Evolutionary conservation across 2,113 vertebrate genomes (phyloP).

Genomic region (Monopterus albus): DNA sequence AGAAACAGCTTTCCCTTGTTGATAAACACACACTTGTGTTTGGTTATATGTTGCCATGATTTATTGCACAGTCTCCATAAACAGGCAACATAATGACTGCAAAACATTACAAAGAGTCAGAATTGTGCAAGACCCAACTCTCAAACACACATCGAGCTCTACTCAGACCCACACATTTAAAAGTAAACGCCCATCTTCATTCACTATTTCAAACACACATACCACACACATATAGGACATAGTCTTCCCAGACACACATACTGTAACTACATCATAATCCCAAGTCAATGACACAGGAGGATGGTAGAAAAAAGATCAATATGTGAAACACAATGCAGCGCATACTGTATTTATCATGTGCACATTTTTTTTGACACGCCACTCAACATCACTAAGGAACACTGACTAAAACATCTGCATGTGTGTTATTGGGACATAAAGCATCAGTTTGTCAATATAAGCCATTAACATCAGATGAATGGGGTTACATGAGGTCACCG

Average conservation of each 20-base stretch:
- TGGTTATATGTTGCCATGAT: slow-evolving; percentile 73
- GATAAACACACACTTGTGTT: slow-evolving; percentile 78
- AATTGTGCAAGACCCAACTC: slow-evolving; percentile 61
- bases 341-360: slow-evolving; percentile 50
- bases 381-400: slow-evolving; percentile 3
- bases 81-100: slow-evolving; percentile 67
- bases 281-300: slow-evolving; percentile 39
- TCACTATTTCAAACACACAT: not conserved
- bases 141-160: slow-evolving; percentile 10
- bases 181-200: slow-evolving; percentile 11
- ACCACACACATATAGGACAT: not conserved
- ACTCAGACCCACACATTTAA: slow-evolving; percentile 7
- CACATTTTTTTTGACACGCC: slow-evolving; percentile 41
- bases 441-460: slow-evolving; percentile 40
- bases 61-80: slow-evolving; percentile 70
- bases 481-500: slow-evolving; percentile 46
- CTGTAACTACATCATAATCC: slow-evolving; percentile 16
- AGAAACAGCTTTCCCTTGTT: slow-evolving; percentile 62
- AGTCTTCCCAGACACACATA: slow-evolving; percentile 13
- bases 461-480: slow-evolving; percentile 32
- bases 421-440: slow-evolving; percentile 27
- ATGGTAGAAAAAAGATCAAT: slow-evolving; percentile 46
- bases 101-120: slow-evolving; percentile 77
- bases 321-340: slow-evolving; percentile 30
- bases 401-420: slow-evolving; percentile 47